Base-by-base conservation (phyloP, 2,888 invertebrate species). In the Drosophila barbarae region DNA sequence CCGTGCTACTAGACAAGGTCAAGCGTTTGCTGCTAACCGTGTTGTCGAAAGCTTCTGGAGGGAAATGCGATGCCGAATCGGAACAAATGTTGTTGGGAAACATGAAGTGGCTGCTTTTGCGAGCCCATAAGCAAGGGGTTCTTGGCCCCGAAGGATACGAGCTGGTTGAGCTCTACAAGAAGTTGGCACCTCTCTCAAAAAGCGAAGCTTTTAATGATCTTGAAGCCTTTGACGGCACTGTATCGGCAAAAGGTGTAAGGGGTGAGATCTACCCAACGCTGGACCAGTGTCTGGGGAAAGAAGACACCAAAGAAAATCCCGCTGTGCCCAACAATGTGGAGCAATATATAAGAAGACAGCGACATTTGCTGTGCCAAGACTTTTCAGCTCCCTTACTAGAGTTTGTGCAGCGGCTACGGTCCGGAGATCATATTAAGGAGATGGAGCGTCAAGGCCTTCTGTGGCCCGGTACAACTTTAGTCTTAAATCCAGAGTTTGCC, bases 271-370 rank as follows among this genome's bases (percentile, higher is more conserved):
- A 92, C 77, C 91, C 93, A 0, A 90, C 89, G 0, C 76, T 90
- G 0, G 86, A 88, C 13, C 91, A 91, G 71, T 56, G 91, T 72
- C 80, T 89, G 32, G 23, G 73, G 86, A 1, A 73, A 71, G 18
- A 56, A 73, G 3, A 88, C 91, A 21, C 88, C 92, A 28, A 30
- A 2, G 93, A 55, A 87, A 91, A 1, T 87, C 91, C 42, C 7
- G 3, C 54, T 1, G 15, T 2, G 9, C 21, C 38, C 2, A 41
- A 23, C 10, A 44, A 69, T 30, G 66, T 69, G 1, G 32, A 72
- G 0, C 93, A 95, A 79, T 97, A 97, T 85, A 89, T 97, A 26
- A 94, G 95, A 76, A 90, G 93, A n/a, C 96, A 96, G 74, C 95
- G 95, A 83, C 91, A 94, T 36, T 90, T 96, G 35, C 86, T 96